Conservation (phyloP, 2,888 invertebrate species). For the Pseudococcus jackbeardsleyi region DNA sequence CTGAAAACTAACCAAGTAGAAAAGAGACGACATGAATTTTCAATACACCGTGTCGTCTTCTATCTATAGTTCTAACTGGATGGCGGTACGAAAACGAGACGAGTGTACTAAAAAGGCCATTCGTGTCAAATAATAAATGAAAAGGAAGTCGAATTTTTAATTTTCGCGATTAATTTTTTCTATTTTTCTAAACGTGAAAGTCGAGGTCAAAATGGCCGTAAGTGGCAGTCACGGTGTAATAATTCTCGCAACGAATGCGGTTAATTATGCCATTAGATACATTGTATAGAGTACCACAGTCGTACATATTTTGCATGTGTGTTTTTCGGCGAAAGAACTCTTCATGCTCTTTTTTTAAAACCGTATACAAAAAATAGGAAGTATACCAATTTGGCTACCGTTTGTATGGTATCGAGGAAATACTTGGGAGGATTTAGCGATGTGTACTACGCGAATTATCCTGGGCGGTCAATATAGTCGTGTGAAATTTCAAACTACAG, state of each 20-base stretch:
- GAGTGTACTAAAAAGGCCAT: not conserved
- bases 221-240: conserved; percentile 10
- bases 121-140: not conserved
- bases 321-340: not conserved
- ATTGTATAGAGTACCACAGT: not conserved
- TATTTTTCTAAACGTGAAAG: not conserved
- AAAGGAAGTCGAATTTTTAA: conserved; percentile 4
- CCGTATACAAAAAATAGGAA: not conserved
- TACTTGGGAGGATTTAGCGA: not conserved
- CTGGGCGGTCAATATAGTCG: not conserved
- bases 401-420: not conserved
- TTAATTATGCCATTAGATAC: not conserved
- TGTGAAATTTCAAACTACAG: not conserved
- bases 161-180: conserved; percentile 10
- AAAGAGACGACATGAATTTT: conserved; percentile 3
- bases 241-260: not conserved
- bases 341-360: not conserved
- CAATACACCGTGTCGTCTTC: not conserved
- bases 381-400: not conserved
- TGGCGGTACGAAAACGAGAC: not conserved
- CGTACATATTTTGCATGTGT: not conserved
- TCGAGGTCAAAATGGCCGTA: not conserved
- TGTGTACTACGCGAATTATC: not conserved
- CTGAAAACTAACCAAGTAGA: not conserved
- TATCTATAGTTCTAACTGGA: not conserved